Evolutionary conservation across 2,113 vertebrate genomes (phyloP).

Genomic region (Brevimyrus niger): DNA sequence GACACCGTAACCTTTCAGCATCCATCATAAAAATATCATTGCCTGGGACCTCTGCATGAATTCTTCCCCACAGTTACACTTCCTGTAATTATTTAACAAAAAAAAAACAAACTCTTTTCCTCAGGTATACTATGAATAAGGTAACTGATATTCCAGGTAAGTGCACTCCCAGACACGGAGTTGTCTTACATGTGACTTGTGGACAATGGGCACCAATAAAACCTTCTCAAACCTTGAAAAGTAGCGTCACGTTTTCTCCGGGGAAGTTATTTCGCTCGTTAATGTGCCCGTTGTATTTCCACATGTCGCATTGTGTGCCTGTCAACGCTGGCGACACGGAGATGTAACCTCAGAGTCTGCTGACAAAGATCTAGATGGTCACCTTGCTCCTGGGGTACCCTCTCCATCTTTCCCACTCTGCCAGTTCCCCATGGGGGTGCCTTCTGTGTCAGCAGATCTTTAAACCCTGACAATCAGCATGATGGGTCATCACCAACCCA

Average conservation of each 20-base stretch:
- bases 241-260: constrained; percentile 37
- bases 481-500: constrained; percentile 21
- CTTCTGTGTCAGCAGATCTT: constrained; percentile 10
- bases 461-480: constrained; percentile 24
- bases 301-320: constrained; percentile 4
- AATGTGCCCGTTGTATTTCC: neutral
- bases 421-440: neutral
- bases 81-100: constrained; percentile 47
- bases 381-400: neutral
- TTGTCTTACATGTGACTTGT: constrained; percentile 31
- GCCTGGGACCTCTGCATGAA: neutral
- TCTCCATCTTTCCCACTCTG: neutral
- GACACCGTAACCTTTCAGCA: constrained; percentile 30
- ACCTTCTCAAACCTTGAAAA: constrained; percentile 32
- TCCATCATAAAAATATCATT: constrained; percentile 30
- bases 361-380: neutral
- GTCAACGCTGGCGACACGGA: constrained; percentile 21
- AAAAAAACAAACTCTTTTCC: constrained; percentile 35
- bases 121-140: constrained; percentile 31
- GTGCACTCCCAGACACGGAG: constrained; percentile 39
- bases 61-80: neutral
- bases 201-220: constrained; percentile 38
- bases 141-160: neutral
- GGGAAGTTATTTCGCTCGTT: constrained; percentile 27
- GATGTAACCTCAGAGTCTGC: constrained; percentile 17